Evolutionary conservation across 2,113 vertebrate species (phyloP).

Genomic region (Leptodactylus fuscus): DNA sequence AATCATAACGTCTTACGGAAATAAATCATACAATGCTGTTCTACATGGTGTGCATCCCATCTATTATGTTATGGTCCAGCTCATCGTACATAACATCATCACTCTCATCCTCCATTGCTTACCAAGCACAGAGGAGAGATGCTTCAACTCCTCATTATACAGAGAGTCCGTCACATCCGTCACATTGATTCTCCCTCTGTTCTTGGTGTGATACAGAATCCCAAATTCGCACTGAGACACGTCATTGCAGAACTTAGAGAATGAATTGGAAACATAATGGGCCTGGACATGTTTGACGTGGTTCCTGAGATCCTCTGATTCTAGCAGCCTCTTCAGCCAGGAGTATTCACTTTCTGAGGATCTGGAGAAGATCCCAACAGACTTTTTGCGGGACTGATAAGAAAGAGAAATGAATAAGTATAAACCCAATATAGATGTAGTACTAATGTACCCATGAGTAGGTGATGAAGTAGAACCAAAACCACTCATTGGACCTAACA

Average conservation of each 20-base stretch:
- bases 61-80: no score
- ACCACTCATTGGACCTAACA: no score
- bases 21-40: no score
- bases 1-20: no score
- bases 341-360: not conserved
- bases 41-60: no score
- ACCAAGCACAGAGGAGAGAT: not conserved
- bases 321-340: not conserved
- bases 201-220: constrained; percentile 12
- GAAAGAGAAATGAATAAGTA: not conserved
- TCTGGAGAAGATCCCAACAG: not conserved
- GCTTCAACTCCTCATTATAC: not conserved
- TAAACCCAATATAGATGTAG: no score
- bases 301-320: not conserved
- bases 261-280: not conserved
- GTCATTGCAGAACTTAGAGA: not conserved
- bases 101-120: not conserved
- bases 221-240: not conserved
- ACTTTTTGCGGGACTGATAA: not conserved
- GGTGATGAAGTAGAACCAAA: no score
- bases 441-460: no score
- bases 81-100: no score
- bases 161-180: not conserved
- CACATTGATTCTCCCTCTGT: no score
- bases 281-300: not conserved